phyloP scores from a whole-genome alignment of 1,140 invertebrate genomes.

The Temnothorax longispinosus region DNA sequence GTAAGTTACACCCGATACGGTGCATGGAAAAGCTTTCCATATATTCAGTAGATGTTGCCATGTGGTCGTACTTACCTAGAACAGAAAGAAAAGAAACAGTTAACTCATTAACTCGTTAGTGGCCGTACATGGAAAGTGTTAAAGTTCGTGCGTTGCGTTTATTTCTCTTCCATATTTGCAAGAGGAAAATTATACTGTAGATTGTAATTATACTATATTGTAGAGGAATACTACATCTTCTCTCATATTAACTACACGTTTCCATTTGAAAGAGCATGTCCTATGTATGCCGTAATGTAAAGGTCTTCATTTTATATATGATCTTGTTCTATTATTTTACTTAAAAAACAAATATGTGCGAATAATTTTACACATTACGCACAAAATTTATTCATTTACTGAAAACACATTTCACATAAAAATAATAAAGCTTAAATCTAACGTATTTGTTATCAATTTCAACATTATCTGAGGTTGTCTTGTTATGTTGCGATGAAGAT shows the following conservation, averaged over 20 bases:
- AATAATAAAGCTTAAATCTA: neutral
- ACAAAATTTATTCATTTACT: neutral
- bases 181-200: constrained; percentile 53
- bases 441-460: neutral
- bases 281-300: neutral
- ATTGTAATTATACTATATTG: neutral
- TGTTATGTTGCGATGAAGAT: neutral
- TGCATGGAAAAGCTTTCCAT: neutral
- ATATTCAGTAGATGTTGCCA: constrained; percentile 3
- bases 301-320: neutral
- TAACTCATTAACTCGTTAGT: constrained; percentile 56
- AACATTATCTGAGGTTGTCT: neutral
- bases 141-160: constrained; percentile 59
- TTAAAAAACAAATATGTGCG: neutral
- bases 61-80: constrained; percentile 75
- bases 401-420: neutral
- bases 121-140: constrained; percentile 56
- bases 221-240: neutral
- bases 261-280: neutral
- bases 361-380: neutral
- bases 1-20: neutral
- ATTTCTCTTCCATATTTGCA: neutral
- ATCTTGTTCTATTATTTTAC: neutral
- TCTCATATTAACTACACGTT: constrained; percentile 1
- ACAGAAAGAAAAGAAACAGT: constrained; percentile 68